Evolutionary conservation across 2,888 invertebrate species (phyloP).

Genomic region (Lysandra coridon): DNA sequence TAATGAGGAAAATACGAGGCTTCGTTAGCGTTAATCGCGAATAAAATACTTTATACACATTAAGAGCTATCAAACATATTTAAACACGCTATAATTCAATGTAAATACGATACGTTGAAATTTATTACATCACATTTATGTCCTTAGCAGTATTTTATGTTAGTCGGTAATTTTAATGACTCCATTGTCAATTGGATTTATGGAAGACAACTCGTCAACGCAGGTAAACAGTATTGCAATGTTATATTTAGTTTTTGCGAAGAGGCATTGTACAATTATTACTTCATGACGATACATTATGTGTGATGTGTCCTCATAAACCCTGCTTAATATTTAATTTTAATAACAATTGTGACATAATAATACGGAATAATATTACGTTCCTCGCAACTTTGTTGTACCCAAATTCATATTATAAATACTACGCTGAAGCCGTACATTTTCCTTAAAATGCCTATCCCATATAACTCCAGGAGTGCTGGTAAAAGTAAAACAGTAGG

Average conservation of each 20-base stretch:
- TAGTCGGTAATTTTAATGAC: constrained; percentile 27
- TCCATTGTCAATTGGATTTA: constrained; percentile 16
- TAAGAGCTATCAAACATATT: constrained; percentile 2
- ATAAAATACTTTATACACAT: constrained; percentile 23
- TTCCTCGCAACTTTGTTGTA: too few species aligned
- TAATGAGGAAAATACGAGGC: constrained; percentile 19
- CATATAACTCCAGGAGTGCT: too few species aligned
- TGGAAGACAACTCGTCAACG: not conserved
- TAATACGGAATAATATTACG: too few species aligned
- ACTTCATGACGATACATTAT: not conserved
- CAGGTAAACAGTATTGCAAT: not conserved
- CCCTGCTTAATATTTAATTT: too few species aligned
- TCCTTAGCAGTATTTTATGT: constrained; percentile 24
- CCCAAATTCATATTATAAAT: too few species aligned
- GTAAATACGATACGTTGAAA: not conserved
- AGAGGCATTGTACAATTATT: not conserved
- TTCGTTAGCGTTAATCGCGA: not conserved
- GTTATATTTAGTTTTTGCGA: not conserved
- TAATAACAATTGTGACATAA: too few species aligned
- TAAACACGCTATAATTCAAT: constrained; percentile 17
- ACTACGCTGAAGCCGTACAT: too few species aligned
- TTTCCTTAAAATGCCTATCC: too few species aligned
- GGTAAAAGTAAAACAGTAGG: not conserved
- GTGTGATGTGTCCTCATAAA: too few species aligned
- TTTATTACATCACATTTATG: constrained; percentile 9